Evolutionary conservation across 1,140 invertebrate species (phyloP), one percentile per base, ranked within the genome.

Genomic region (Oncopodura yosiiana): DNA sequence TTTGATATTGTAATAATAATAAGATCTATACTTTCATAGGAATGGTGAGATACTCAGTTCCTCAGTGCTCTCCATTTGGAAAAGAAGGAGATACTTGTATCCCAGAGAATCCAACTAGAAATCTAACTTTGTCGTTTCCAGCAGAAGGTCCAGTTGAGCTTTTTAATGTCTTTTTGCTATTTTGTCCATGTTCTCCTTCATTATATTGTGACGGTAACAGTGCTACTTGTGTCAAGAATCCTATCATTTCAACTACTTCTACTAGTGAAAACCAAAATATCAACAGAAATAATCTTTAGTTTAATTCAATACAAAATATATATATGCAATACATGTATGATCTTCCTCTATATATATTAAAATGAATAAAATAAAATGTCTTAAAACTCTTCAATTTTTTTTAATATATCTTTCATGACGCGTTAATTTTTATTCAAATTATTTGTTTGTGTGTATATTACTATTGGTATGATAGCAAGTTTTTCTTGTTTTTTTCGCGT

Each of bases 41-140:
- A 32, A 61, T 61, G 53, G 45, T 41, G 50, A 32, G 58, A 16
- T 60, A 53, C 58, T 39, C 27, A 16, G 16, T 53, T 1, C 49
- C 58, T 14, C 23, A 49, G 16, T 61, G 58, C 34, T 26, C 32
- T 44, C 46, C 53, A 24, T 34, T 61, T 24, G 58, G 58, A 16
- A 16, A 34, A 19, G 21, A 19, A 9, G 49, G 49, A 41, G 58
- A 61, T 45, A 24, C 58, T 18, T 61, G 58, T 44, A 52, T 46
- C 29, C 58, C 58, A 18, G 37, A 46, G 24, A 53, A 56, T 24
- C n/a, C 21, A 14, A 29, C 37, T 9, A 21, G 37, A 27, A 61
- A 61, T 52, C 56, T 56, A 39, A 53, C 53, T 12, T 37, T 61
- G 29, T 51, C 45, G 12, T 61, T 49, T 38, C 58, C 58, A 19